phyloP scores from a whole-genome alignment of 2,888 invertebrate species.

The Achlya flavicornis region DNA sequence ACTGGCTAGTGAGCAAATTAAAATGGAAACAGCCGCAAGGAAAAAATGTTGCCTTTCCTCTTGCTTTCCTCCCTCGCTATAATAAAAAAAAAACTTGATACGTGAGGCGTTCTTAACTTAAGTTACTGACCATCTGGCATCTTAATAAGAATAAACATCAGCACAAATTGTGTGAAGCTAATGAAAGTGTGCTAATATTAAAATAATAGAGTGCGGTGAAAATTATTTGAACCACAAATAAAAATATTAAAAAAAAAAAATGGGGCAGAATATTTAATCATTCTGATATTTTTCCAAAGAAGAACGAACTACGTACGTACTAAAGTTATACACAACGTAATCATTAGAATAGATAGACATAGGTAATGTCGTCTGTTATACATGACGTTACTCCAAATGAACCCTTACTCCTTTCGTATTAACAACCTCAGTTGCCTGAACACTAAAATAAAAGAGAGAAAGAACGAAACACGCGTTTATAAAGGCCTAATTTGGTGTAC shows the following conservation, averaged over 20 bases:
- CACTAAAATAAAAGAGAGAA: not conserved
- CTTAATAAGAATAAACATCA: slow-evolving; percentile 16
- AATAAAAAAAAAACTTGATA: slow-evolving; percentile 30
- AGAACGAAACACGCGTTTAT: slow-evolving; percentile 42
- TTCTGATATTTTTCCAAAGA: too few species aligned
- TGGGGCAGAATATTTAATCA: too few species aligned
- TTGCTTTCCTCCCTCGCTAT: slow-evolving; percentile 16
- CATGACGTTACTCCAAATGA: too few species aligned
- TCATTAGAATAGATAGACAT: too few species aligned
- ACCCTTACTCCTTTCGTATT: too few species aligned
- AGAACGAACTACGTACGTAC: too few species aligned
- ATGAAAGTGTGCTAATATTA: not conserved
- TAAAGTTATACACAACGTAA: too few species aligned
- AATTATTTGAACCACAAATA: too few species aligned
- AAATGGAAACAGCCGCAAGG: slow-evolving; percentile 27
- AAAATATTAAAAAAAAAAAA: too few species aligned
- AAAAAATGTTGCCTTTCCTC: slow-evolving; percentile 23
- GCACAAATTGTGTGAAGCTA: not conserved
- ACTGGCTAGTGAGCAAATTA: slow-evolving; percentile 26
- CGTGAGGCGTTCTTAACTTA: slow-evolving; percentile 11
- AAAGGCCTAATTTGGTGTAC: slow-evolving; percentile 54
- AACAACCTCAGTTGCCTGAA: not conserved
- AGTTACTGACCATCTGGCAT: slow-evolving; percentile 7
- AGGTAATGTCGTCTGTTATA: too few species aligned
- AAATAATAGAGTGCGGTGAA: not conserved